Evolutionary conservation across 2,888 invertebrate genomes (phyloP), one percentile per base, ranked within the genome.

Genomic region (Vanessa cardui): DNA sequence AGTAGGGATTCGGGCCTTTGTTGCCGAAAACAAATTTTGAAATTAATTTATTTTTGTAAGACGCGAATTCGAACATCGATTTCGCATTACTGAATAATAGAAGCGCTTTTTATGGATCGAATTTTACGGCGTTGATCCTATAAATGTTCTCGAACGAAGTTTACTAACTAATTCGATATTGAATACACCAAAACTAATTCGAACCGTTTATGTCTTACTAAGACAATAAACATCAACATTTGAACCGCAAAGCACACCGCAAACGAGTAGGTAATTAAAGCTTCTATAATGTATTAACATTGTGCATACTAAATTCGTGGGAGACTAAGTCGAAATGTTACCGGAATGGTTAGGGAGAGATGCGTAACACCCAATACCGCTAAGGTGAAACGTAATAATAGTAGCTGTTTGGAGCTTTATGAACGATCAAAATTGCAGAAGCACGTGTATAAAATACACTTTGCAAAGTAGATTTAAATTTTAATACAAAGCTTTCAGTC

Each of bases 391-490:
- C 79, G 87, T 90, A 90, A 92, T 92, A 90, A 90, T 91, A 89
- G 84, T 80, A 86, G 88, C 89, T 86, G 87, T 92, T 91, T 81
- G 83, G 80, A 86, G 89, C 87, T 90, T 92, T 91, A 92, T 89
- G 92, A 89, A 91, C 90, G 89, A 92, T 92, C 92, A 90, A 90
- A 92, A 91, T 92, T 90, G 92, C 87, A 90, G 84, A 87, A 89
- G 88, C 90, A 90, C 90, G 90, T 90, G 90, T 92, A 92, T 91
- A 91, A 91, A 92, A 91, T 88, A 92, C 90, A 92, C 91, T 92
- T 92, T 88, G 90, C 87, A 91, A 92, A 92, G 92, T 92, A 92
- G 92, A 92, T 92, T 92, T 92, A 92, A 92, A 92, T 92, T 92
- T 92, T 92, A 92, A 92, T 91, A 92, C 90, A 84, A 86, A 88